These are phyloP conservation scores for Pilophorus perplexus DNA, from an alignment of 2,888 invertebrate species.

Conservation along the genomic window DNA sequence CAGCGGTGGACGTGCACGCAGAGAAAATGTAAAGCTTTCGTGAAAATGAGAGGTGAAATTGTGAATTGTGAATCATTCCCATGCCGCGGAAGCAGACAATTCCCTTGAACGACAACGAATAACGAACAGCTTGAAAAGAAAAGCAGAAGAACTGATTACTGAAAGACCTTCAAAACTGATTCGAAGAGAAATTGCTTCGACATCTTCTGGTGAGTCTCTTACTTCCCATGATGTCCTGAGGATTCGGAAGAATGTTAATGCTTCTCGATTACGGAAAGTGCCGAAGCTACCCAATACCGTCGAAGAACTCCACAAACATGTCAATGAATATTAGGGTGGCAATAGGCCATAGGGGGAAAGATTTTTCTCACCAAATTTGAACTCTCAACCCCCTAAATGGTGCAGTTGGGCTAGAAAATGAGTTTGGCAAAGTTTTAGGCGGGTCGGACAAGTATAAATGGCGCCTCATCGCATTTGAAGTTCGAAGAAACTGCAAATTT, in stretches of 20 bases:
- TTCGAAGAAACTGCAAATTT: too few relatives aligned
- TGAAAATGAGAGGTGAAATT: background rate
- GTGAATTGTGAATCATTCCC: background rate
- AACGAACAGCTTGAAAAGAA: background rate
- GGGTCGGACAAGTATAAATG: too few relatives aligned
- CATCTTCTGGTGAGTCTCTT: background rate
- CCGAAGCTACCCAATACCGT: background rate
- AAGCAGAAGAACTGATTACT: too few relatives aligned
- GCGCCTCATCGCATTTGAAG: too few relatives aligned
- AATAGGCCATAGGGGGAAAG: too few relatives aligned
- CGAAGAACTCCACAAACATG: too few relatives aligned
- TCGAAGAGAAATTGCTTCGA: slow-evolving; percentile 1
- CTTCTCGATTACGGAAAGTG: background rate
- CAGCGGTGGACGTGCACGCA: background rate
- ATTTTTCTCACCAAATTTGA: too few relatives aligned
- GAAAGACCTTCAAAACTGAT: background rate
- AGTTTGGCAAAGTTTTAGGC: too few relatives aligned
- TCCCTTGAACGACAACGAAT: background rate
- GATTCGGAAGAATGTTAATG: background rate
- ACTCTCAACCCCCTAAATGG: too few relatives aligned
- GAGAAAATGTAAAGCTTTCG: background rate
- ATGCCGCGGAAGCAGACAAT: background rate
- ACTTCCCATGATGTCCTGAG: background rate
- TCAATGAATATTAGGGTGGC: too few relatives aligned
- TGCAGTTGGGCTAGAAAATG: too few relatives aligned